Evolutionary conservation across 2,113 vertebrate genomes (phyloP).

Genomic region (Nestor notabilis): DNA sequence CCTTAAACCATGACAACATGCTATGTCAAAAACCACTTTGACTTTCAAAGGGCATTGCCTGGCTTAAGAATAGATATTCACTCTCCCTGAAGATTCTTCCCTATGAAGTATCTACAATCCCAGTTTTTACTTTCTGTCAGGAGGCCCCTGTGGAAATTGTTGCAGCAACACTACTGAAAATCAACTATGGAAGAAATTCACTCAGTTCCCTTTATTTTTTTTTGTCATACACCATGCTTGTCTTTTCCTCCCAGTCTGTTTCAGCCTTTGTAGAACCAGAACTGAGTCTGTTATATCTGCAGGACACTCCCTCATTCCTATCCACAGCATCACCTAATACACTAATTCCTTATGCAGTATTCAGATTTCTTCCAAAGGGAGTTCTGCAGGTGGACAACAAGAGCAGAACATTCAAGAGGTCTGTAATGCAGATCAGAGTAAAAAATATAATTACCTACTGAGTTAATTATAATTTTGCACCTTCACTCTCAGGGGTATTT

Average conservation of each 20-base stretch:
- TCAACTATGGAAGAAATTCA: neutral
- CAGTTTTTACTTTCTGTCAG: neutral
- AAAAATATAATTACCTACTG: neutral
- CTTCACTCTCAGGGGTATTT: neutral
- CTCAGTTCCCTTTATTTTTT: neutral
- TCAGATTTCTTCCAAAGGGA: neutral
- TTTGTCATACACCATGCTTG: neutral
- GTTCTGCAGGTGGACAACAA: neutral
- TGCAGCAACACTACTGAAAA: neutral
- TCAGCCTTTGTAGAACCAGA: neutral
- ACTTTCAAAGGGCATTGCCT: neutral
- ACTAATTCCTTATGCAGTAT: neutral
- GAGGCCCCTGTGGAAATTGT: neutral
- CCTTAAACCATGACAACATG: neutral
- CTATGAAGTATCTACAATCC: neutral
- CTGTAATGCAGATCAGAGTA: neutral
- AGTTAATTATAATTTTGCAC: constrained; percentile 54
- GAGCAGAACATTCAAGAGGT: neutral
- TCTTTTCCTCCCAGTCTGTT: neutral
- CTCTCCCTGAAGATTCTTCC: neutral
- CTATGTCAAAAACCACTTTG: neutral
- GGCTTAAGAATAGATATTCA: neutral
- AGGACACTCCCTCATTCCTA: neutral
- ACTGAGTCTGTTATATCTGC: neutral
- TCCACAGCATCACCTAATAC: neutral